A percentile compares a stretch with the other conserved stretches of the same genome.
Evolutionary conservation across 37 sponge, comb jelly and placozoan genomes (phyloP).

Genomic region (Mnemiopsis leidyi): DNA sequence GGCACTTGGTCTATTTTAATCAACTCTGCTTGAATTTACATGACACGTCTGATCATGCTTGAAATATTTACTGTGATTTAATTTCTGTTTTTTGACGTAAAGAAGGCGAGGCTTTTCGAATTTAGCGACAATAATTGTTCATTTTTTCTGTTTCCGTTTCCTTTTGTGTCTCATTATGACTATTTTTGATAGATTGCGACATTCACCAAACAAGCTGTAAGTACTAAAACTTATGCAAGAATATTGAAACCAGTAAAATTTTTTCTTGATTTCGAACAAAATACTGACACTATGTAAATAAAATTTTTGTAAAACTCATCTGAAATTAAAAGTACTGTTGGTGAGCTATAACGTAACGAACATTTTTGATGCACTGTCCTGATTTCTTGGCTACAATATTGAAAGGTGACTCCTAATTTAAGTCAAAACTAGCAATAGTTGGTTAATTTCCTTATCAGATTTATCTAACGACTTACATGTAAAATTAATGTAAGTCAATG

Average conservation of each 20-base stretch:
- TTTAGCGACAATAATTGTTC: too few species aligned
- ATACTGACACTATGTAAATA: too few species aligned
- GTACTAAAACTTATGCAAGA: neutral
- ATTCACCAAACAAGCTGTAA: slow-evolving; percentile 28
- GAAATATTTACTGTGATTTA: neutral
- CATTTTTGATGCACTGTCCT: too few species aligned
- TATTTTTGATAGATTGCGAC: slow-evolving; percentile 27
- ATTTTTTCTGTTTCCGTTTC: neutral
- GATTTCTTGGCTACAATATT: too few species aligned
- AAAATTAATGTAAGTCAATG: too few species aligned
- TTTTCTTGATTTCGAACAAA: neutral
- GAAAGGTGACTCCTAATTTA: too few species aligned
- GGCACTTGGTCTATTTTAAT: neutral
- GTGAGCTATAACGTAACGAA: too few species aligned
- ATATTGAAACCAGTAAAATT: neutral
- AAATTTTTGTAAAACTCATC: too few species aligned
- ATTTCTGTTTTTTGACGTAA: neutral
- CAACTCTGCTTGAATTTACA: neutral
- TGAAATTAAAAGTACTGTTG: too few species aligned
- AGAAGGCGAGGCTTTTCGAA: neutral
- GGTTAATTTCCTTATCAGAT: too few species aligned
- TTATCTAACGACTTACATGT: too few species aligned
- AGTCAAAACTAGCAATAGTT: too few species aligned
- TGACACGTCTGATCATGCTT: neutral
- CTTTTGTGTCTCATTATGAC: slow-evolving; percentile 2